Percentiles rank a stretch among this genome's conserved stretches.
Evolutionary conservation across 1,140 invertebrate species (phyloP).

Genomic region (Formica selysi): DNA sequence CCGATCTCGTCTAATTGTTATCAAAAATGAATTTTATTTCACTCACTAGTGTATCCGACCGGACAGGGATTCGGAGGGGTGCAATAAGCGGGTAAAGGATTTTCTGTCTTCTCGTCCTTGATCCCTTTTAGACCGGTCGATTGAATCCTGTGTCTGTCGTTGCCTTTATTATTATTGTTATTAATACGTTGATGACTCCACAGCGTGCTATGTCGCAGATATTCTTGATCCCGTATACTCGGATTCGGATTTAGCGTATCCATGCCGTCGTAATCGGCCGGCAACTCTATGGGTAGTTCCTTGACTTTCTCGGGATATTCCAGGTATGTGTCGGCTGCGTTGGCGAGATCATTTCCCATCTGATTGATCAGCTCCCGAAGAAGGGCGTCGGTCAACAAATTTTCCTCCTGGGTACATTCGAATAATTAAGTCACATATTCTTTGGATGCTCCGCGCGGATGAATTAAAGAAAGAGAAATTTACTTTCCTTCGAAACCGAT

Average conservation of each 20-base stretch:
- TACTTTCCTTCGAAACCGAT: constrained; percentile 11
- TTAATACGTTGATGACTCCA: constrained; percentile 94
- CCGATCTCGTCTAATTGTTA: not conserved
- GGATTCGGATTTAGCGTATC: constrained; percentile 89
- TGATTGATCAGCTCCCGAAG: constrained; percentile 90
- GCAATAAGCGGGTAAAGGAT: constrained; percentile 98
- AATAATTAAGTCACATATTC: not conserved
- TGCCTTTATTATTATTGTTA: constrained; percentile 84
- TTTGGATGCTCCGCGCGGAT: not conserved
- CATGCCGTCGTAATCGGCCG: constrained; percentile 89
- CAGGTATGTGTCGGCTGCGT: constrained; percentile 88
- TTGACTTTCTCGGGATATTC: constrained; percentile 89
- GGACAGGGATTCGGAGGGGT: constrained; percentile 99
- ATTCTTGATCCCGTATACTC: constrained; percentile 95
- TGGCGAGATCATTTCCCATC: constrained; percentile 90
- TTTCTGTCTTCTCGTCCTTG: constrained; percentile 95
- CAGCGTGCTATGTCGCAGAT: constrained; percentile 94
- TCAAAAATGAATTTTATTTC: not conserved
- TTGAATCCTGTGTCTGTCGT: constrained; percentile 80
- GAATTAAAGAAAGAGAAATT: constrained; percentile 18
- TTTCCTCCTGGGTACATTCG: constrained; percentile 74
- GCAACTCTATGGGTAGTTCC: constrained; percentile 82
- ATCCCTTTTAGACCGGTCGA: constrained; percentile 87
- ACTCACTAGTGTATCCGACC: constrained; percentile 91
- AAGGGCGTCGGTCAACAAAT: constrained; percentile 88